Evolutionary conservation across 1,140 invertebrate species (phyloP).

Genomic region (Drosophila kohkoa): DNA sequence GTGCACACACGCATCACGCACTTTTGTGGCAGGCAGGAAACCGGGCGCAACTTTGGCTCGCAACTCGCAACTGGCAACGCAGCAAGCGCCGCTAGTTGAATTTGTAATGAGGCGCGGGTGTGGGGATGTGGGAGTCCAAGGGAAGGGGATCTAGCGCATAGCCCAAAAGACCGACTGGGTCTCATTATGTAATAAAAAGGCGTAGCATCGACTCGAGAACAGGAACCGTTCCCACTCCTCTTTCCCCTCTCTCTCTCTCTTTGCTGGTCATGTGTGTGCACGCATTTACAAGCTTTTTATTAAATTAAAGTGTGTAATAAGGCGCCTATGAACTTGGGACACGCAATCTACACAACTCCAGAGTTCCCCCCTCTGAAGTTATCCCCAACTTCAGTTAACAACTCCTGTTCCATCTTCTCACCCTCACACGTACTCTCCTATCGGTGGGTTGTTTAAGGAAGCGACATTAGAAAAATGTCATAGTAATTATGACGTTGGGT

Average conservation of each 20-base stretch:
- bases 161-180: constrained; percentile 33
- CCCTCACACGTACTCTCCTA: constrained; percentile 17
- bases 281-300: constrained; percentile 81
- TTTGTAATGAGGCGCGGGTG: constrained; percentile 65
- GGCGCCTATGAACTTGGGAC: constrained; percentile 70
- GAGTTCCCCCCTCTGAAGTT: not conserved
- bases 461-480: constrained; percentile 66
- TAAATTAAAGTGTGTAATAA: constrained; percentile 81
- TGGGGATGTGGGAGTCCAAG: not conserved
- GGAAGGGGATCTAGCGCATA: constrained; percentile 23
- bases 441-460: constrained; percentile 46
- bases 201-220: constrained; percentile 49
- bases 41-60: constrained; percentile 14
- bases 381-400: constrained; percentile 6
- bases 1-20: constrained; percentile 68
- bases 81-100: constrained; percentile 60
- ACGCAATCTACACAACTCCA: constrained; percentile 51
- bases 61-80: constrained; percentile 28
- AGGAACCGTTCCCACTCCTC: constrained; percentile 13
- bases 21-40: constrained; percentile 72
- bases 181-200: constrained; percentile 81
- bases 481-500: constrained; percentile 77
- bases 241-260: no score
- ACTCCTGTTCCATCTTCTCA: constrained; percentile 1
- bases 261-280: constrained; percentile 58